phyloP scores from a whole-genome alignment of 2,888 invertebrate genomes.

The Oscheius sp. region DNA sequence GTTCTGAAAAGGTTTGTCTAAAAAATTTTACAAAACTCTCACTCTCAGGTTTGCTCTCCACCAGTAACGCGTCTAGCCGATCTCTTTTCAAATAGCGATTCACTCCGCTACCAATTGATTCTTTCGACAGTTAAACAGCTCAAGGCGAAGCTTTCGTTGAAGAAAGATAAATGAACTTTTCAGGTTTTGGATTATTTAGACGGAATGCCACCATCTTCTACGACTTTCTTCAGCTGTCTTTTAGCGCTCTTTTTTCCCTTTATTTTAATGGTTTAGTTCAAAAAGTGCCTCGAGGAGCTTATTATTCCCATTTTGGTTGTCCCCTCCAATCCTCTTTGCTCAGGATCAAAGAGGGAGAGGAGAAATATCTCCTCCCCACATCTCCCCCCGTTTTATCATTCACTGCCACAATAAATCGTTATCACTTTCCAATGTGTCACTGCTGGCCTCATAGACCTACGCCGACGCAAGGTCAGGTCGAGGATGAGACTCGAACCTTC shows the following conservation, averaged over 20 bases:
- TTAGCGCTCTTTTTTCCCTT: neutral
- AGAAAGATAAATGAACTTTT: neutral
- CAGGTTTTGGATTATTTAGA: constrained; percentile 47
- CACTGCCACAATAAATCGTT: neutral
- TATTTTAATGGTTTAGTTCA: neutral
- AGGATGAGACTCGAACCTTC: neutral
- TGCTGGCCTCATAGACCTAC: neutral
- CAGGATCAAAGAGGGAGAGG: neutral
- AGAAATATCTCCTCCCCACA: neutral
- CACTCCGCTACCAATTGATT: constrained; percentile 64
- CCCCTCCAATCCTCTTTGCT: neutral
- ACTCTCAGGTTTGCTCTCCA: constrained; percentile 61
- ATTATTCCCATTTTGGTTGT: neutral
- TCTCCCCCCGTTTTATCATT: too few species aligned
- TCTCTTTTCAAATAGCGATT: constrained; percentile 55
- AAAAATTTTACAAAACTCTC: too few species aligned
- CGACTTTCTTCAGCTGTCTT: neutral
- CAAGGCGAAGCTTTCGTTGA: constrained; percentile 27
- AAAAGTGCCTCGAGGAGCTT: neutral
- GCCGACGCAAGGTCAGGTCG: neutral
- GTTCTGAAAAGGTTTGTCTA: constrained; percentile 64
- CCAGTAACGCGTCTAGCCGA: constrained; percentile 59
- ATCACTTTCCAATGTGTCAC: neutral
- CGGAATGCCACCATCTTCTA: constrained; percentile 37
- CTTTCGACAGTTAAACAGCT: constrained; percentile 66